A percentile compares a stretch with the other conserved stretches of the same genome.
These are phyloP conservation scores for Amorpha juglandis DNA, from an alignment of 2,888 invertebrate species.

Conservation along the genomic window DNA sequence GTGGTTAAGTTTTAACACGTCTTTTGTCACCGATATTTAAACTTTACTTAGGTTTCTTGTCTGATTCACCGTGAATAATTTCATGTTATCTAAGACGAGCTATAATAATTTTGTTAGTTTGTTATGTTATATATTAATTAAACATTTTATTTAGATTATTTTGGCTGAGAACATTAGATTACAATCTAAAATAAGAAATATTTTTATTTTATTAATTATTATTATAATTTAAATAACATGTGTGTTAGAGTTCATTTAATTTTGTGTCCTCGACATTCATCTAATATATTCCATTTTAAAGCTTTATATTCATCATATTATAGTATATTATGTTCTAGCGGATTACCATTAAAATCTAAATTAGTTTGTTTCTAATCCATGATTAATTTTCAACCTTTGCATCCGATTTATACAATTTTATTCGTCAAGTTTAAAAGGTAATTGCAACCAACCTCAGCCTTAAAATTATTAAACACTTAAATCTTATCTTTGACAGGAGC, in stretches of 20 bases:
- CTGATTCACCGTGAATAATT: no score
- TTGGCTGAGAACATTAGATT: not conserved
- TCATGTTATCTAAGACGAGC: no score
- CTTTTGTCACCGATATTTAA: not conserved
- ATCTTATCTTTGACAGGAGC: constrained; percentile 29
- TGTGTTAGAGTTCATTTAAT: not conserved
- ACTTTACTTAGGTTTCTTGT: not conserved
- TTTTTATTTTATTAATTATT: no score
- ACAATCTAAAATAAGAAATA: not conserved
- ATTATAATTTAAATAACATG: not conserved
- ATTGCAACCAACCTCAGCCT: constrained; percentile 20
- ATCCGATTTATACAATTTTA: constrained; percentile 3
- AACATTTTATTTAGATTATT: no score
- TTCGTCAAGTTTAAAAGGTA: constrained; percentile 8
- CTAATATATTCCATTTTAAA: no score
- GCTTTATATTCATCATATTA: no score
- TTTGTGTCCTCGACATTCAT: no score
- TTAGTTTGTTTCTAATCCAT: not conserved
- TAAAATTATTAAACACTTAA: constrained; percentile 19
- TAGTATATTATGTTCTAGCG: not conserved
- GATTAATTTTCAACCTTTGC: not conserved
- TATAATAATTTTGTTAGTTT: no score
- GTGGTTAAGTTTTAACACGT: not conserved
- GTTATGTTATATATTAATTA: no score
- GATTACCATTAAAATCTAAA: not conserved